Percentiles rank a stretch among this genome's conserved stretches.
These are phyloP conservation scores for Chironomus tepperi DNA, from an alignment of 1,140 invertebrate genomes.

Conservation along the genomic window DNA sequence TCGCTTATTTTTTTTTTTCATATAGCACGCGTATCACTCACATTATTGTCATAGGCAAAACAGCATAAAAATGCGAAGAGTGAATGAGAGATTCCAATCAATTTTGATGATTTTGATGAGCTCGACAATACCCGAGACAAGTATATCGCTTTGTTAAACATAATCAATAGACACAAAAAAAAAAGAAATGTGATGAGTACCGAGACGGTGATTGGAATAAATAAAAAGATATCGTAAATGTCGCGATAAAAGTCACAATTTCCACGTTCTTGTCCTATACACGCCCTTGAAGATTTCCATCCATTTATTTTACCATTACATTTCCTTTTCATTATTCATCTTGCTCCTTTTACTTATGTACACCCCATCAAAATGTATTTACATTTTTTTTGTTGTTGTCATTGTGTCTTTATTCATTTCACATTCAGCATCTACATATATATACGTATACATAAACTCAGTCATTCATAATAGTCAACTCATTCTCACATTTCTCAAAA, in stretches of 20 bases:
- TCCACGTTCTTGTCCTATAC: not conserved
- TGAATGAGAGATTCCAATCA: not conserved
- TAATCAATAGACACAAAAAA: not conserved
- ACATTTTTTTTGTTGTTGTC: not conserved
- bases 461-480: not conserved
- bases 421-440: not conserved
- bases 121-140: not conserved
- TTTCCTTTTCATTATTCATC: too few relatives aligned
- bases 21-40: too few relatives aligned
- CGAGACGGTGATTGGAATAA: not conserved
- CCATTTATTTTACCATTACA: too few relatives aligned
- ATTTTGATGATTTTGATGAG: slow-evolving; percentile 7
- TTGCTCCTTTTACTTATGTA: too few relatives aligned
- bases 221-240: not conserved
- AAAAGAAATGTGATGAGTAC: not conserved
- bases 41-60: too few relatives aligned
- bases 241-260: not conserved
- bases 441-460: not conserved
- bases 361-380: not conserved
- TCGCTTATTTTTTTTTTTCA: too few relatives aligned
- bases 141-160: slow-evolving; percentile 1
- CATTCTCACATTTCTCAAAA: not conserved
- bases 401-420: not conserved
- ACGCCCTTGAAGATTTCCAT: not conserved
- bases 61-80: too few relatives aligned